phyloP scores from a whole-genome alignment of 2,113 vertebrate species.

The Labrus mixtus region DNA sequence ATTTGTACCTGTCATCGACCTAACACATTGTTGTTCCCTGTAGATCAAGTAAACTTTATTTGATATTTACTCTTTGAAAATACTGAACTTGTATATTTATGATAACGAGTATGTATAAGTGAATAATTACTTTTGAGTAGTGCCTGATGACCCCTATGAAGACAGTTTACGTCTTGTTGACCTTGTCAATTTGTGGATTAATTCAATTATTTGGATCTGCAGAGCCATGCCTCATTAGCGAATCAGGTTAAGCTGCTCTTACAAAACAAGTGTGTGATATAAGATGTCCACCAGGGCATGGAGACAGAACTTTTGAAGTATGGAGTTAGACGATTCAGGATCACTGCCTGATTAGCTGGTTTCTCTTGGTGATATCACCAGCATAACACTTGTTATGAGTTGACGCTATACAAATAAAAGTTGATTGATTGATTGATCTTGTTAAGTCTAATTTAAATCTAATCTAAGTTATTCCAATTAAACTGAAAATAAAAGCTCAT shows the following conservation, averaged over 20 bases:
- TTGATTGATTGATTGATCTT: too few relatives aligned
- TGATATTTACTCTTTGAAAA: neutral
- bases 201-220: neutral
- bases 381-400: too few relatives aligned
- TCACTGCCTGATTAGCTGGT: neutral
- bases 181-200: neutral
- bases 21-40: neutral
- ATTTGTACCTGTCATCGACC: neutral
- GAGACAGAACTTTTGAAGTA: neutral
- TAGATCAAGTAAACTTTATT: neutral
- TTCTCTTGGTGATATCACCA: neutral
- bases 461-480: too few relatives aligned
- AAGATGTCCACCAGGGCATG: neutral
- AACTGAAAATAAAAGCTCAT: too few relatives aligned
- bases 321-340: conserved; percentile 16
- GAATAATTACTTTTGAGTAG: too few relatives aligned
- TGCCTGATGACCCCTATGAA: too few relatives aligned
- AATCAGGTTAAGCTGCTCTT: conserved; percentile 16
- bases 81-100: neutral
- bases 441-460: too few relatives aligned
- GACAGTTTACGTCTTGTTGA: neutral
- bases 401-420: too few relatives aligned
- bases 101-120: neutral
- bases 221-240: neutral
- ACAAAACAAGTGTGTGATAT: neutral